Evolutionary conservation across 53 echinoderm and acorn worm species (phyloP), one percentile per base, ranked within the genome.

Genomic region (Holothuria leucospilota): DNA sequence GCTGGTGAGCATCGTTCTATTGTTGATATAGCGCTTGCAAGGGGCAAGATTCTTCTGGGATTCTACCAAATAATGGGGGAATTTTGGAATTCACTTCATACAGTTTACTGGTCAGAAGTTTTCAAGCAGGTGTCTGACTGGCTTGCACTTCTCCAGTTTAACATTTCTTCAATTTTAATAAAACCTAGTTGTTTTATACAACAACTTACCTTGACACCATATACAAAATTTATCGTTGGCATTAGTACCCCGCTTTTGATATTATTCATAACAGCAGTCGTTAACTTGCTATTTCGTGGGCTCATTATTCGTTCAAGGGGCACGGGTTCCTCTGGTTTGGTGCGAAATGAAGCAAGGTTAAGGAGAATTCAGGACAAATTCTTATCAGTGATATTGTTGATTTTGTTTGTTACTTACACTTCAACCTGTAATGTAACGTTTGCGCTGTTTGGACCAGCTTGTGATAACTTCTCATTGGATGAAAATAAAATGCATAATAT

Each of bases 371-470:
- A 62, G 21, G 51, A 39, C 13, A 63, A n/a, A 25, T 39, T 82
- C 21, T 40, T 82, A 4, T 39, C 82, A 15, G 29, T 93, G 41
- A 68, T 83, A 20, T 64, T 89, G 0, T 46, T 88, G 20, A 15
- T 86, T 52, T 83, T 93, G 40, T 93, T 88, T 63, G 49, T 93
- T 4, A 83, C 94, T 1, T 93, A 93, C 71, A 73, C 91, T 26
- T 85, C 86, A 25, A 63, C 82, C 13, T 91, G 88, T 53, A 86
- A 81, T 29, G 86, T 82, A 13, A 88, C 85, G 8, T 82, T 91
- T n/a, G 69, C 68, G 0, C 69, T 93, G 12, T 73, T 89, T 34
- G 88, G 88, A n/a, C 38, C 86, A 7, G 68, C 88, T 5, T 93
- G 94, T 73, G 65, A 93, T 20, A 18, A 41, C 2, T 93, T 88